Evolutionary conservation across 37 sponge, comb jelly and placozoan species (phyloP), one percentile per base, ranked within the genome.

Genomic region (Chondrosia reniformis): DNA sequence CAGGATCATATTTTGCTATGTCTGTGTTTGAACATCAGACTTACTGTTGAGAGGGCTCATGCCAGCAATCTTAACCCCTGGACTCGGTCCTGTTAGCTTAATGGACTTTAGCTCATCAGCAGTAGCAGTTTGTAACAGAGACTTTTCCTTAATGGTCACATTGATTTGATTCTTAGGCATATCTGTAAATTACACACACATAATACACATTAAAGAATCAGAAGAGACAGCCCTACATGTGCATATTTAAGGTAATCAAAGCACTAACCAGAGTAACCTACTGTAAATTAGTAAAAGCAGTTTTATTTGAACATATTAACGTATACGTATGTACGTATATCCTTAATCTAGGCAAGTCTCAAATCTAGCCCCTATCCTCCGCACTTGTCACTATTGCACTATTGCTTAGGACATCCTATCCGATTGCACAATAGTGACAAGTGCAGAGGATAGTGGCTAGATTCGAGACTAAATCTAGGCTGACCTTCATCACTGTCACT

Each of bases 91-190:
- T 40, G 32, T 24, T 39, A 69, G 72, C 44, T 69, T 69, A 21
- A 69, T 69, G 56, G 88, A 83, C 63, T 78, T 87, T 65, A 87
- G 82, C 38, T 87, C 88, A 21, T 87, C 80, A 67, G 76, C 83
- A 27, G 83, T 75, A 52, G 84, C 83, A 42, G 73, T 74, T 12
- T 61, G 56, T 19, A 67, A 67, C 0, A 25, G 57, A 0, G 63
- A 39, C 30, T 28, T 62, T 15, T 58, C 75, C 32, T 74, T 72
- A 15, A 87, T 87, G 71, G 59, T 45, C 39, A 87, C 67, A 2
- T 31, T 73, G 76, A 34, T 78, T 1, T 81, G 15, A 58, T 69
- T 69, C 72, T 39, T 69, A 39, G 37, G 72, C 0, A 17, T 44
- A 28, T 49, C 76, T 75, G 55, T 37, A 45, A 6, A 74, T 46